Base-by-base conservation (phyloP, 2,113 vertebrate species). In the Coturnix japonica region DNA sequence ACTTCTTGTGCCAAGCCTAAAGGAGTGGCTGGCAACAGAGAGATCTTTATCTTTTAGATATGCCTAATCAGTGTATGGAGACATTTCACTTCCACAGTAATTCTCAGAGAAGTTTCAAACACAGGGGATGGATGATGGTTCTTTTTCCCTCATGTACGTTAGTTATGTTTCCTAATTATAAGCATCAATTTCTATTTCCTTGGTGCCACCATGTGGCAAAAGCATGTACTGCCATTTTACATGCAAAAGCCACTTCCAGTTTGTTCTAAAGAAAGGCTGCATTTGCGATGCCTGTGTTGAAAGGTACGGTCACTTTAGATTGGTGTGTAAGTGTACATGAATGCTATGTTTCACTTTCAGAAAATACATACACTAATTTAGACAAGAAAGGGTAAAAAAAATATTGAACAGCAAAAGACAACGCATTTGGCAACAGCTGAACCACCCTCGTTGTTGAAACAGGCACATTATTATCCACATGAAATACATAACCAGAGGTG, bases 191-290 rank as follows among this genome's bases (percentile, higher is more conserved):
- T 86, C 91, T 96, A 93, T 95, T 96, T 98, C 87, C 95, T 91
- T 97, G 95, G 94, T 96, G 97, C 98, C 98, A 97, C 95, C 97
- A 94, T 86, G 97, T 97, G 98, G 97, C 74, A 93, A 77, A 76
- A 96, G 53, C 14, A 77, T 26, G 80, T 23, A 97, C 82, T 91
- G 88, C 74, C 63, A 54, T 16, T 75, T 57, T 3, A 72, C 37
- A 18, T 4, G 56, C 37, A 77, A 80, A 85, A 56, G 37, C 19
- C 49, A 79, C 72, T 31, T 11, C 31, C 30, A 46, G 35, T 19
- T 47, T 9, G 0, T 8, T 41, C 60, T 35, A 6, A 59, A 5
- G 28, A 65, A 66, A 3, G 33, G 47, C 47, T 33, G 16, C 57
- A 3, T 26, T 49, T 41, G 54, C 54, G 12, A 26, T 0, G 59